phyloP scores from a whole-genome alignment of 1,140 invertebrate genomes.

The Drosophila arawakana region DNA sequence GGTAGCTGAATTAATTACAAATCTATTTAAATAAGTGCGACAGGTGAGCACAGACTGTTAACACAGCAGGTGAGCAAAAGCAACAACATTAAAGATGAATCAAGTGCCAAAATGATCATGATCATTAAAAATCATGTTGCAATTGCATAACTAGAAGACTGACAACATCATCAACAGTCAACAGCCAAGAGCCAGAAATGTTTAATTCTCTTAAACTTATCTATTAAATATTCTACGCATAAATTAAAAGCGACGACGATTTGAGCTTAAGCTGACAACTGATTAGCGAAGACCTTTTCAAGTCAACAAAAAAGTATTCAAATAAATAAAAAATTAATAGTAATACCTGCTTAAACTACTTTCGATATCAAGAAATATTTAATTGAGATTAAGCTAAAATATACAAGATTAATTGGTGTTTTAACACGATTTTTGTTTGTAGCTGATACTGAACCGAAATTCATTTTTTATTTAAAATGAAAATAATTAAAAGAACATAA shows the following conservation, averaged over 20 bases:
- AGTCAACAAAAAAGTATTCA: neutral
- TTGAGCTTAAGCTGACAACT: constrained; percentile 9
- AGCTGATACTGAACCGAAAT: no score
- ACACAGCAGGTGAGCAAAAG: constrained; percentile 38
- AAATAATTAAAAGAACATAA: no score
- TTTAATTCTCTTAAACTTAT: constrained; percentile 20
- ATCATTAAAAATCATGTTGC: constrained; percentile 39
- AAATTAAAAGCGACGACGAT: neutral
- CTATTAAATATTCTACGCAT: neutral
- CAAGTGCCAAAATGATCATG: constrained; percentile 35
- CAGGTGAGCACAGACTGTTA: constrained; percentile 19
- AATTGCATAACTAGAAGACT: constrained; percentile 18
- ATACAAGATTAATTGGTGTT: neutral
- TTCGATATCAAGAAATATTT: neutral
- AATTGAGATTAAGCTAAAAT: neutral
- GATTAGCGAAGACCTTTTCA: constrained; percentile 6
- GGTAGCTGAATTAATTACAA: constrained; percentile 72
- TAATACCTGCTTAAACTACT: constrained; percentile 22
- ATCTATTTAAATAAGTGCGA: constrained; percentile 71
- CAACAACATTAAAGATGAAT: no score
- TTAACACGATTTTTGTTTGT: neutral
- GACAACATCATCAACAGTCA: constrained; percentile 9
- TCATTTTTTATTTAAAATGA: no score
- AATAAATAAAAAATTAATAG: neutral
- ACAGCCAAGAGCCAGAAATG: neutral